Base-by-base conservation (phyloP, 37 sponge, comb jelly and placozoan genomes). In the Petrosia ficiformis region DNA sequence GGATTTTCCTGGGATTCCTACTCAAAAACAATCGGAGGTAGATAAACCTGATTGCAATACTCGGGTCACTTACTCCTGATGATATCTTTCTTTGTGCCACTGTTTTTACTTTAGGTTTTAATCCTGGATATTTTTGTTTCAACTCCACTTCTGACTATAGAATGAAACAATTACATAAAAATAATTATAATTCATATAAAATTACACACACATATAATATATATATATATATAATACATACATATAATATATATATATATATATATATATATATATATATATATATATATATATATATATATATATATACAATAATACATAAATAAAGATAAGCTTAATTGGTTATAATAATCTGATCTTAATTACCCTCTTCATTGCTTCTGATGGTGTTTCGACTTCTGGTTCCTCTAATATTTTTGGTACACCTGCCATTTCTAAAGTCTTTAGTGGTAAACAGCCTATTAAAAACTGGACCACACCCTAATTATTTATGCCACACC, bases 31-130 rank as follows among this genome's bases (percentile, higher is more conserved):
- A n/a, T n/a, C n/a, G n/a, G n/a, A n/a, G n/a, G n/a, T n/a, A n/a
- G n/a, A n/a, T n/a, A n/a, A n/a, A n/a, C n/a, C n/a, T n/a, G n/a
- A n/a, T n/a, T n/a, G n/a, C n/a, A n/a, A n/a, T n/a, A n/a, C n/a
- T n/a, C n/a, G n/a, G n/a, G 41, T 1, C 14, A 60, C 42, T n/a
- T 69, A 79, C 79, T 34, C 30, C 44, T 31, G 86, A 79, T 6
- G 86, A 79, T 6, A 80, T 80, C 76, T 80, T 86, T 39, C 86
- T 33, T 40, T 79, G 80, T 21, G 86, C 80, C 24, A 84, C 40
- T 19, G 14, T 48, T 48, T 48, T 48, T 14, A 19, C 14, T 48
- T 48, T 48, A 19, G 54, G 54, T 14, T 48, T 8, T 19, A 48
- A 14, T 14, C 14, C 14, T 19, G 54, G 54, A 48, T 48, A 48